Evolutionary conservation across 2,113 vertebrate species (phyloP), one percentile per base, ranked within the genome.

Genomic region (Tringa solitaria): DNA sequence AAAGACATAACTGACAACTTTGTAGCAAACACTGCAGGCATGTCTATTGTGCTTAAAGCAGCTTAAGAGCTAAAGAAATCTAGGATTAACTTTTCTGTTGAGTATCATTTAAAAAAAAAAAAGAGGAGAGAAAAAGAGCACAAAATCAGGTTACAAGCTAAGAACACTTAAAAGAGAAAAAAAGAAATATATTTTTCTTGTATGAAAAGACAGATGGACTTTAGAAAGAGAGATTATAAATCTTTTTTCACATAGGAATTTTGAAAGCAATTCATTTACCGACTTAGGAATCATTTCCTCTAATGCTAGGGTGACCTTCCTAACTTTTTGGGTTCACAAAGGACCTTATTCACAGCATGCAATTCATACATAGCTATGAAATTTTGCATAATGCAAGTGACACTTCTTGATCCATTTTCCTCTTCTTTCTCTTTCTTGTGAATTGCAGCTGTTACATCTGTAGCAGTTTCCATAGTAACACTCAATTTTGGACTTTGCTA

Each of bases 391-490:
- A 95, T 92, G 53, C 51, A 84, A 95, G 70, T 90, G 92, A 91
- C 82, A 94, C 59, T 94, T 96, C 80, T 95, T 80, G 72, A 93
- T 96, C 81, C 84, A 70, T 96, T 93, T 96, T 45, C 3, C 7
- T 88, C 32, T 85, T 90, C 46, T 73, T 79, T 95, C 90, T 95
- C 90, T 95, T 96, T 96, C 84, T 94, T 94, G 68, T 93, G 81
- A 89, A 91, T 93, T 95, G 61, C 65, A 97, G 84, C 84, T 96
- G 91, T 84, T 95, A 90, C 39, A 70, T 95, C 78, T 97, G 84
- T 95, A 94, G 57, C 83, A 81, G 95, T 98, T 97, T 97, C 96
- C 96, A 96, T 96, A 95, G 96, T 89, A 97, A 97, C 95, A 94
- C 61, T 80, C 95, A 90, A 63, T 96, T 96, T 82, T 95, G 88